phyloP scores from a whole-genome alignment of 2,888 invertebrate species.

The Charanyca ferruginea region DNA sequence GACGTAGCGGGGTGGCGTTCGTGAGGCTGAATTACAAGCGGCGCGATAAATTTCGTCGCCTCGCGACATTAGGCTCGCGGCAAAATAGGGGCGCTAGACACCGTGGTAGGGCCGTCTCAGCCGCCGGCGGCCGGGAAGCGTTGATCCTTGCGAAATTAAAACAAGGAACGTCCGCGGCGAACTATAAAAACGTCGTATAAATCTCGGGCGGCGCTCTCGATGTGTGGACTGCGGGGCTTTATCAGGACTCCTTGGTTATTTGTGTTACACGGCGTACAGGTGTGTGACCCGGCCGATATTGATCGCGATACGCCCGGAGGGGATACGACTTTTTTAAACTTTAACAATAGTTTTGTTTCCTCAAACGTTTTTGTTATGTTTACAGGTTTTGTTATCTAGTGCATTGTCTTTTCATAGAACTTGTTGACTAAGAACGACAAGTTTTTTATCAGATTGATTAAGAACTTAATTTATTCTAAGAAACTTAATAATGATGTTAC shows the following conservation, averaged over 20 bases:
- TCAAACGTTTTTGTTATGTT: conserved; percentile 24
- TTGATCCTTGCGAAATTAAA: conserved; percentile 88
- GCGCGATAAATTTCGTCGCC: conserved; percentile 90
- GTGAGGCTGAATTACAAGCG: conserved; percentile 88
- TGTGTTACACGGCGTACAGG: conserved; percentile 80
- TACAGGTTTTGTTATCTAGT: conserved; percentile 14
- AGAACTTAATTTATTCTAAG: not conserved
- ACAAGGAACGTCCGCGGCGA: conserved; percentile 86
- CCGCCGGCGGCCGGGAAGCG: conserved; percentile 69
- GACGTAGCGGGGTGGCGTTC: conserved; percentile 74
- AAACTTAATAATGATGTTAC: no score
- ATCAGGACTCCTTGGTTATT: conserved; percentile 80
- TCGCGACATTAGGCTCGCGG: conserved; percentile 86
- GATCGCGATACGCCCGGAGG: conserved; percentile 72
- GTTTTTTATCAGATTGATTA: not conserved
- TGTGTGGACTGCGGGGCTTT: conserved; percentile 82
- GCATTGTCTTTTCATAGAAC: not conserved
- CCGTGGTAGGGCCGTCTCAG: conserved; percentile 62
- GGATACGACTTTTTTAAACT: conserved; percentile 61
- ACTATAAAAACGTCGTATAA: conserved; percentile 88
- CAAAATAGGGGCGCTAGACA: conserved; percentile 77
- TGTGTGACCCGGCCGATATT: conserved; percentile 75
- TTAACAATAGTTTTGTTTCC: conserved; percentile 52
- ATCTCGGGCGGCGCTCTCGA: conserved; percentile 78
- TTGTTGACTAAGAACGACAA: not conserved